Base-by-base conservation (phyloP, 2,113 vertebrate species). In the Panurus biarmicus region DNA sequence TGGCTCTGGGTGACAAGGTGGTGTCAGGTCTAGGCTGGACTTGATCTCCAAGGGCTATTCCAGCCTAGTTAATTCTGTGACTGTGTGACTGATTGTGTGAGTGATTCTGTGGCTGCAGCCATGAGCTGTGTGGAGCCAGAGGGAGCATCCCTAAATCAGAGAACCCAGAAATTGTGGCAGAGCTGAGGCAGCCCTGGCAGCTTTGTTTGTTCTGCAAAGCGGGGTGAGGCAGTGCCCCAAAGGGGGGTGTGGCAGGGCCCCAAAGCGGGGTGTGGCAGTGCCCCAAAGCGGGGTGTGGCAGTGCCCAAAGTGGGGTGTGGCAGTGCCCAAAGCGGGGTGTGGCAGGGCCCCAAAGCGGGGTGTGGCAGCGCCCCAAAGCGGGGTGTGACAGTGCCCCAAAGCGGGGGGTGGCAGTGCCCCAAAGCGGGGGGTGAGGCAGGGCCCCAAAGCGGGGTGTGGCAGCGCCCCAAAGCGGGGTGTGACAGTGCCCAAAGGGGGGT, bases 401-500 rank as follows among this genome's bases (percentile, higher is more conserved):
- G 14, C 6, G 57, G 61, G 66, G 11, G n/a, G n/a, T 35, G 65
- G 5, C 25, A 35, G 5, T 1, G 3, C 11, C 29, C 40, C 45
- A 26, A 6, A 20, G 18, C 1, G n/a, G n/a, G n/a, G n/a, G n/a
- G n/a, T n/a, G n/a, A n/a, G n/a, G n/a, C n/a, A n/a, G n/a, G n/a
- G n/a, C 4, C 45, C 57, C 35, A n/a, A 24, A 57, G 61, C 0
- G 40, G 42, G 42, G 24, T 84, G 17, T n/a, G n/a, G 24, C 7
- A 35, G 33, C 0, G 0, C 44, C 33, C 42, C 40, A 40, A 40
- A 40, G 40, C 12, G 40, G 40, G 40, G 12, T 40, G 40, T 10
- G 40, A 10, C n/a, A n/a, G n/a, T n/a, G n/a, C n/a, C n/a, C n/a
- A 35, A 3, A 56, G 19, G 2, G 42, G 42, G 42, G 17, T 13